Evolutionary conservation across 2,113 vertebrate species (phyloP), one percentile per base, ranked within the genome.

Genomic region (Clupea harengus): DNA sequence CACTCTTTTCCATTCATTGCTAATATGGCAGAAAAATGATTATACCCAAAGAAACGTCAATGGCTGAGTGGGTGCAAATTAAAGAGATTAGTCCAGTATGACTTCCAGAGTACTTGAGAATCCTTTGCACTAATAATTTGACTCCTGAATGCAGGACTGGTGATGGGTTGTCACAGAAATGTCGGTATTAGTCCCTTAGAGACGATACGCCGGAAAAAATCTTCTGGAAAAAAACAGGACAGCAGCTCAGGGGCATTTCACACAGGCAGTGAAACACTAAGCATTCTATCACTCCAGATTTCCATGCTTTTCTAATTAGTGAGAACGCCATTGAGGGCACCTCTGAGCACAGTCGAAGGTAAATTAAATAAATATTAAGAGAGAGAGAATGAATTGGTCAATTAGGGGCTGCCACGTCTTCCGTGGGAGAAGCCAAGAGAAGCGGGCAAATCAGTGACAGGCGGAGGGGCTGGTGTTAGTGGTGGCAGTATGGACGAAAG

Each of bases 11-110:
- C 28, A 91, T 91, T 86, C 88, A 86, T 11, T 82, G 88, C 88
- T 94, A 94, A 95, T 93, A 91, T 90, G 92, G 90, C 91, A 88
- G 91, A 94, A 93, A 93, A 94, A 94, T 90, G 92, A 92, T 80
- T 88, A 92, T 87, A 91, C 86, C 83, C 64, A 88, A 84, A 92
- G 85, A 85, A 91, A 90, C 90, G 85, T 89, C 80, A 87, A 92
- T 54, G 90, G 92, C 88, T 92, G 90, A 91, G 88, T 94, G 90
- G 92, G 88, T 90, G 90, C 89, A 92, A 94, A 93, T 93, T 89
- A 93, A 92, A 92, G 89, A 92, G 89, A 95, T 95, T 92, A 93
- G 89, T 93, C 89, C 88, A 90, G 89, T 89, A 92, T 91, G 88
- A 93, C 91, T 92, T 92, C 88, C 86, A 87, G 84, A 88, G 90